Evolutionary conservation across 1,140 invertebrate genomes (phyloP).

Genomic region (Ruditapes philippinarum): DNA sequence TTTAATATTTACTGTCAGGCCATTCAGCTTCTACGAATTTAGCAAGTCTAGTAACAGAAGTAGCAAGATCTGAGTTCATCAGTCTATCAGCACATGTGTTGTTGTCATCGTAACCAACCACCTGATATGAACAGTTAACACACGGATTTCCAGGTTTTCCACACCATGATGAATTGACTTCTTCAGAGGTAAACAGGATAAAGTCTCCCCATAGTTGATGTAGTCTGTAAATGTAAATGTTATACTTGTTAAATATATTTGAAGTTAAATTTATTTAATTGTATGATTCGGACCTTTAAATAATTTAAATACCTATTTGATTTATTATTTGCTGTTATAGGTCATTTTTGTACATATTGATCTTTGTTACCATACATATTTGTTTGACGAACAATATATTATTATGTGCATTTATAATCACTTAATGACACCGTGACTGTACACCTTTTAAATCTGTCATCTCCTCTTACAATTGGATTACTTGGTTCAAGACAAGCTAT

Average conservation of each 20-base stretch:
- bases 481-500: background rate
- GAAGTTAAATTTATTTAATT: no score
- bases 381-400: no score
- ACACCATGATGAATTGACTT: constrained; percentile 17
- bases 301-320: no score
- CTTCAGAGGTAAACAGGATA: constrained; percentile 32
- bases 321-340: no score
- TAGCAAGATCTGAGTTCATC: constrained; percentile 26
- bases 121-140: background rate
- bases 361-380: no score
- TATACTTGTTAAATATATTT: no score
- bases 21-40: constrained; percentile 36
- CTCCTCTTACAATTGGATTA: background rate
- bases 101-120: background rate
- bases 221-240: constrained; percentile 12
- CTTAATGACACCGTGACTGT: no score
- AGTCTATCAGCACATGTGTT: constrained; percentile 29
- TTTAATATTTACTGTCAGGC: constrained; percentile 50
- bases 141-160: background rate
- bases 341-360: no score
- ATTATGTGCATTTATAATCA: no score
- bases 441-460: constrained; percentile 6
- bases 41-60: background rate
- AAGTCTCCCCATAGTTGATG: constrained; percentile 38
- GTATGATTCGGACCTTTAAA: no score